These are phyloP conservation scores for Cyanoramphus novaezelandiae DNA, from an alignment of 2,113 vertebrate species.

Conservation along the genomic window DNA sequence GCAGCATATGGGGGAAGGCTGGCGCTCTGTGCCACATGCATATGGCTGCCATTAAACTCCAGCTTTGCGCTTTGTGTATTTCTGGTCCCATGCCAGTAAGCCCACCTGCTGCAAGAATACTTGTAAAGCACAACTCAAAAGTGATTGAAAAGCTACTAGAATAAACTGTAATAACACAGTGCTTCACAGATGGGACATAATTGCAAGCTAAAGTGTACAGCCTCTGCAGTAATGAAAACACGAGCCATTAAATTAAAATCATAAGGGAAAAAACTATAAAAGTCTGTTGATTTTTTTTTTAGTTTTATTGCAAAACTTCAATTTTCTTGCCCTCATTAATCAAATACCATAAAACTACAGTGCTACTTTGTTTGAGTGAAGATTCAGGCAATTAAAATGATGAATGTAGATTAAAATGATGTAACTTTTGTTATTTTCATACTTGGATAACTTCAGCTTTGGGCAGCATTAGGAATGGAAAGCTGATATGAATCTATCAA, in stretches of 20 bases:
- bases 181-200: slow-evolving; percentile 87
- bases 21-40: slow-evolving; percentile 79
- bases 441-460: slow-evolving; percentile 57
- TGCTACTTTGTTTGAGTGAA: slow-evolving; percentile 77
- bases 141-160: slow-evolving; percentile 89
- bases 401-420: slow-evolving; percentile 79
- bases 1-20: slow-evolving; percentile 85
- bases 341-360: slow-evolving; percentile 83
- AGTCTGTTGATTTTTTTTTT: slow-evolving; percentile 81
- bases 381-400: slow-evolving; percentile 78
- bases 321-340: slow-evolving; percentile 88
- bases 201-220: slow-evolving; percentile 87
- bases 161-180: slow-evolving; percentile 88
- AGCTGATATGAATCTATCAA: slow-evolving; percentile 48
- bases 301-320: slow-evolving; percentile 87
- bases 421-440: slow-evolving; percentile 77
- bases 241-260: slow-evolving; percentile 88
- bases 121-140: slow-evolving; percentile 88
- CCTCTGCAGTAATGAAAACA: slow-evolving; percentile 86
- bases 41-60: slow-evolving; percentile 87
- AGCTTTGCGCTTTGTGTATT: slow-evolving; percentile 86
- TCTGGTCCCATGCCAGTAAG: slow-evolving; percentile 84
- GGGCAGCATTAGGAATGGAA: slow-evolving; percentile 30
- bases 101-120: slow-evolving; percentile 90
- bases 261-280: slow-evolving; percentile 84